A percentile compares a stretch with the other conserved stretches of the same genome.
Evolutionary conservation across 2,888 invertebrate genomes (phyloP).

Genomic region (Altica lythri): DNA sequence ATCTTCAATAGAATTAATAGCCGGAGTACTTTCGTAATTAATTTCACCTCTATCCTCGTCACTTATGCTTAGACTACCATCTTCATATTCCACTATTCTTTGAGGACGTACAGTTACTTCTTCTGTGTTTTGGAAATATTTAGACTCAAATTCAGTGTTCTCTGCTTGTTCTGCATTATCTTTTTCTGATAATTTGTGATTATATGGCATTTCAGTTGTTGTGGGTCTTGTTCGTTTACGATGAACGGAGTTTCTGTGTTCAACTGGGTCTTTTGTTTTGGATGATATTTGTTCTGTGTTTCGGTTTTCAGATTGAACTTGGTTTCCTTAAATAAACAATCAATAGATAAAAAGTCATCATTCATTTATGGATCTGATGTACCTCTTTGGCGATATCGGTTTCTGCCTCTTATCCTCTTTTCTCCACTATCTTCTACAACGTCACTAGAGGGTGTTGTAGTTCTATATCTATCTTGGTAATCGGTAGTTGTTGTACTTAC

Average conservation of each 20-base stretch:
- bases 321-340: too few species aligned
- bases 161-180: conserved; percentile 2
- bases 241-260: conserved; percentile 10
- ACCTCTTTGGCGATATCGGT: conserved; percentile 34
- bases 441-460: conserved; percentile 24
- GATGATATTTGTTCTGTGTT: too few species aligned
- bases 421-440: conserved; percentile 26
- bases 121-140: conserved; percentile 16
- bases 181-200: conserved; percentile 28
- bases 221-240: conserved; percentile 32
- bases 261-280: conserved; percentile 17
- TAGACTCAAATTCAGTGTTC: conserved; percentile 23
- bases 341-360: too few species aligned
- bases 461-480: conserved; percentile 26
- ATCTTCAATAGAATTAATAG: conserved; percentile 2
- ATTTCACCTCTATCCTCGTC: conserved; percentile 7
- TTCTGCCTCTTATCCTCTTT: conserved; percentile 27
- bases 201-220: conserved; percentile 29
- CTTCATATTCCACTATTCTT: conserved; percentile 14
- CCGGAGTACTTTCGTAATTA: conserved; percentile 12
- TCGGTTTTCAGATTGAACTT: too few species aligned
- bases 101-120: conserved; percentile 5
- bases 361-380: too few species aligned
- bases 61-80: conserved; percentile 8
- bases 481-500: conserved; percentile 26